Evolutionary conservation across 2,888 invertebrate species (phyloP).

Genomic region (Gandaritis pyraliata): DNA sequence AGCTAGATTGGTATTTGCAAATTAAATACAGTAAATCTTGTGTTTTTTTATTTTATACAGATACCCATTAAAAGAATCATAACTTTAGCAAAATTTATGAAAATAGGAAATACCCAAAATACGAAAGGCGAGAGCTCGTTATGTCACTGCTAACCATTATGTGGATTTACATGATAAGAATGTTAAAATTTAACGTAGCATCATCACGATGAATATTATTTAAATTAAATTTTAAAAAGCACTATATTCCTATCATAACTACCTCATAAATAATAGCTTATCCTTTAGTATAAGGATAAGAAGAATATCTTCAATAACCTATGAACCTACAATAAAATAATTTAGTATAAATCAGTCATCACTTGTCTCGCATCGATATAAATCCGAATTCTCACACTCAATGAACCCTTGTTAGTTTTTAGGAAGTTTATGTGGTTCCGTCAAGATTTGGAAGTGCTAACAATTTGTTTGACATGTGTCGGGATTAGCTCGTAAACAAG

Average conservation of each 20-base stretch:
- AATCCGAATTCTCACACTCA: constrained; percentile 42
- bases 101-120: constrained; percentile 42
- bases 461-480: constrained; percentile 79
- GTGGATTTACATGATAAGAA: constrained; percentile 21
- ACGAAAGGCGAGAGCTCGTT: constrained; percentile 39
- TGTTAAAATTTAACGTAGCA: constrained; percentile 4
- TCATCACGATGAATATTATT: constrained; percentile 14
- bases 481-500: constrained; percentile 67
- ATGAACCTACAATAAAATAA: too few species aligned
- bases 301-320: too few species aligned
- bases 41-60: constrained; percentile 21
- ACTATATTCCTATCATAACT: too few species aligned
- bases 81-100: constrained; percentile 10
- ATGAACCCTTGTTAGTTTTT: constrained; percentile 34
- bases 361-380: constrained; percentile 12
- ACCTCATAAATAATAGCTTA: background rate
- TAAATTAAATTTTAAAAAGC: constrained; percentile 16
- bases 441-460: constrained; percentile 68
- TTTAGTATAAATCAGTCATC: constrained; percentile 9
- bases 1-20: background rate
- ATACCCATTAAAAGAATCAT: constrained; percentile 18
- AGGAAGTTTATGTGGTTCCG: constrained; percentile 60
- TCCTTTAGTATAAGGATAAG: too few species aligned
- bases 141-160: constrained; percentile 41
- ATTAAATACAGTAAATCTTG: background rate